Percentiles rank a stretch among this genome's conserved stretches.
These are phyloP conservation scores for Blastobasis adustella DNA, from an alignment of 2,888 invertebrate species.

Conservation along the genomic window DNA sequence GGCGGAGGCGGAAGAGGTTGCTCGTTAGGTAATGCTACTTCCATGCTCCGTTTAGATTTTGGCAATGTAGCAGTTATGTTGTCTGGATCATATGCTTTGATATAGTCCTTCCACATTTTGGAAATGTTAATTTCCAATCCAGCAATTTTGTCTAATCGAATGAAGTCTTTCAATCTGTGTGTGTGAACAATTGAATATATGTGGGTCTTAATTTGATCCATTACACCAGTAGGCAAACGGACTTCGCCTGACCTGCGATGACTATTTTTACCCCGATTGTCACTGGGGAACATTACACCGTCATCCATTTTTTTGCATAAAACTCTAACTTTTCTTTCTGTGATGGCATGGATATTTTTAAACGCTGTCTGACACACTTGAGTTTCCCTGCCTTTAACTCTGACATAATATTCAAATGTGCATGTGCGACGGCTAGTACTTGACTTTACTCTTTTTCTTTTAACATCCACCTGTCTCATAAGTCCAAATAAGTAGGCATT, in stretches of 20 bases:
- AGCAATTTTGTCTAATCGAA: slow-evolving; percentile 69
- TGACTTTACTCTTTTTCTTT: slow-evolving; percentile 70
- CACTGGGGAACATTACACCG: slow-evolving; percentile 74
- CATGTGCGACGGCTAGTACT: slow-evolving; percentile 67
- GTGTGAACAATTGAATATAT: slow-evolving; percentile 71
- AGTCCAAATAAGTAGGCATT: slow-evolving; percentile 75
- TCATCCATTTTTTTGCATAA: slow-evolving; percentile 76
- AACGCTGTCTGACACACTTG: slow-evolving; percentile 75
- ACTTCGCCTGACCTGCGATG: slow-evolving; percentile 68
- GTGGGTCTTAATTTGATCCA: slow-evolving; percentile 72
- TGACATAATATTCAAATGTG: slow-evolving; percentile 73
- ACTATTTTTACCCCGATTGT: slow-evolving; percentile 72
- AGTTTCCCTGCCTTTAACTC: slow-evolving; percentile 71
- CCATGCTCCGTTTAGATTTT: slow-evolving; percentile 59
- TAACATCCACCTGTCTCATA: slow-evolving; percentile 74
- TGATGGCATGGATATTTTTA: slow-evolving; percentile 74
- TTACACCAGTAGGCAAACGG: slow-evolving; percentile 59
- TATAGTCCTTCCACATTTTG: slow-evolving; percentile 75
- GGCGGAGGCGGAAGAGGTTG: slow-evolving; percentile 22
- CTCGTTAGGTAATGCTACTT: slow-evolving; percentile 36
- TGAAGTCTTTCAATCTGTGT: slow-evolving; percentile 67
- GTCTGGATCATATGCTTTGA: slow-evolving; percentile 70
- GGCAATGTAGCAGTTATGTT: slow-evolving; percentile 66
- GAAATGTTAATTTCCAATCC: slow-evolving; percentile 74
- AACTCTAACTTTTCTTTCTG: slow-evolving; percentile 72